phyloP scores from a whole-genome alignment of 2,797 vertebrate genomes.

The Lutjanus argentimaculatus region DNA sequence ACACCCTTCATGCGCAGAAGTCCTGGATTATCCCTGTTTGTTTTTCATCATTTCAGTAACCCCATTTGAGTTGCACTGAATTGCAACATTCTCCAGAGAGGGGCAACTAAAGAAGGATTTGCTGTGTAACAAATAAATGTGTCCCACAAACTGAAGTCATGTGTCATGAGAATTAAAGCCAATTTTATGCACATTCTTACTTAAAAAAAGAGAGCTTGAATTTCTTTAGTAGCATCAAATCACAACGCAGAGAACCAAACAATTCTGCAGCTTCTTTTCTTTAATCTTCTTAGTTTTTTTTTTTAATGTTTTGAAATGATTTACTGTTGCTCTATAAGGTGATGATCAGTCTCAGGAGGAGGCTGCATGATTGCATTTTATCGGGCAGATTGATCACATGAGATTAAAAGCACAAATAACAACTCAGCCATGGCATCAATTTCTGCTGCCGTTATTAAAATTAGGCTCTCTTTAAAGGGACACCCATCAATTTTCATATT shows the following conservation, averaged over 20 bases:
- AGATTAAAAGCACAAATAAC: slow-evolving; percentile 16
- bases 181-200: background rate
- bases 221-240: background rate
- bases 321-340: background rate
- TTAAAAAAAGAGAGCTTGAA: background rate
- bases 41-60: slow-evolving; percentile 37
- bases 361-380: slow-evolving; percentile 1
- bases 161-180: slow-evolving; percentile 9
- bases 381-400: slow-evolving; percentile 12
- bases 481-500: background rate
- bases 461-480: background rate
- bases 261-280: background rate
- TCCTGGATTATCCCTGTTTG: slow-evolving; percentile 40
- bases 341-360: background rate
- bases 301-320: background rate
- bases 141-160: background rate
- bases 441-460: background rate
- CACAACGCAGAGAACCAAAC: background rate
- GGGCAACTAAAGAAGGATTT: background rate
- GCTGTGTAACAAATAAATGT: slow-evolving; percentile 20
- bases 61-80: slow-evolving; percentile 33
- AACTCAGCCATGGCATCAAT: slow-evolving; percentile 15
- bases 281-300: background rate
- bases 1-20: slow-evolving; percentile 6
- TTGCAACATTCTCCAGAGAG: slow-evolving; percentile 43